A percentile compares a stretch with the other conserved stretches of the same genome.
phyloP scores from a whole-genome alignment of 2,888 invertebrate species.

The Adineta ricciae region DNA sequence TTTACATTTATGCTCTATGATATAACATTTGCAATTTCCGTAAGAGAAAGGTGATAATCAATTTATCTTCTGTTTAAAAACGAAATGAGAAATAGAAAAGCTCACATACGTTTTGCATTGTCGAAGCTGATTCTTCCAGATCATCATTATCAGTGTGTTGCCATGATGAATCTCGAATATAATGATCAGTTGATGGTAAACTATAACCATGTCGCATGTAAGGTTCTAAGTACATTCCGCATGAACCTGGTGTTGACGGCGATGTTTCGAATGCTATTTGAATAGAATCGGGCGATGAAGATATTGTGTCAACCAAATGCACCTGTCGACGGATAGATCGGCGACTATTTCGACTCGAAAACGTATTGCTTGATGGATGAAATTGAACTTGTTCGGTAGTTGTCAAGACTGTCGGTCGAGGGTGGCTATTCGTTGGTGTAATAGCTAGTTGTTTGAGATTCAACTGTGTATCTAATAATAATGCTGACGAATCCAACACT shows the following conservation, averaged over 20 bases:
- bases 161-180: not conserved
- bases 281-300: not conserved
- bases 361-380: not conserved
- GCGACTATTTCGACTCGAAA: not conserved
- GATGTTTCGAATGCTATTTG: not conserved
- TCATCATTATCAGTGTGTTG: not conserved
- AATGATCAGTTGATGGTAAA: not conserved
- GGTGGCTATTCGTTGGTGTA: not conserved
- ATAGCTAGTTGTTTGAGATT: not conserved
- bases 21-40: too few relatives aligned
- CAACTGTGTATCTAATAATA: not conserved
- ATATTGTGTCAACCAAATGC: not conserved
- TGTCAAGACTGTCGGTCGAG: not conserved
- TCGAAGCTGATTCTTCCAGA: not conserved
- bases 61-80: too few relatives aligned
- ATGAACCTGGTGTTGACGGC: not conserved
- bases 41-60: too few relatives aligned
- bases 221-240: constrained; percentile 8
- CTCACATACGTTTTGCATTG: not conserved
- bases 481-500: not conserved
- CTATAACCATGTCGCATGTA: not conserved
- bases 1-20: too few relatives aligned
- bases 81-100: too few relatives aligned
- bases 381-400: not conserved
- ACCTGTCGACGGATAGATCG: not conserved